Percentiles rank a stretch among this genome's conserved stretches.
Conservation (phyloP, 2,113 vertebrate species). For the Dryoscopus gambensis region DNA sequence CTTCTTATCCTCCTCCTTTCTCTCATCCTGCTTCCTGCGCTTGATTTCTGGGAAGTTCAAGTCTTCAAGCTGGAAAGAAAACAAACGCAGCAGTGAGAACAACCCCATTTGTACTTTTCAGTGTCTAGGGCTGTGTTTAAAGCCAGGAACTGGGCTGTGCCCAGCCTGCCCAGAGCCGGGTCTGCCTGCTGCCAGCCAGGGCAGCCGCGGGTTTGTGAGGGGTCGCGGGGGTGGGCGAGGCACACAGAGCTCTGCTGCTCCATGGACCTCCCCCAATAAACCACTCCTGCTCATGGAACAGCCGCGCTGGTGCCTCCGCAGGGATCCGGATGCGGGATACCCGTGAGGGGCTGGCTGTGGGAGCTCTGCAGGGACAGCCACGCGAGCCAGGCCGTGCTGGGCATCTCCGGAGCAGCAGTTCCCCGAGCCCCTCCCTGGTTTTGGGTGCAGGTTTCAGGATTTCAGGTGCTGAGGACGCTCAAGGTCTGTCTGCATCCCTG, state of each 20-base stretch:
- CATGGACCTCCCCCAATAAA: not conserved
- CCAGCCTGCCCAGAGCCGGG: not conserved
- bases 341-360: not conserved
- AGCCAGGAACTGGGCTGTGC: not conserved
- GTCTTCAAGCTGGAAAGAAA: constrained; percentile 82
- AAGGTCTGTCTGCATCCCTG: not conserved
- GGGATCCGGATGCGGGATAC: rapidly evolving
- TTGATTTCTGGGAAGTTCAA: constrained; percentile 92
- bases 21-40: constrained; percentile 78
- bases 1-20: constrained; percentile 83
- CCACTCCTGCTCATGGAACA: not conserved
- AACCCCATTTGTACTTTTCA: not conserved
- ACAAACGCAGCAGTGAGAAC: not conserved
- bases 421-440: not conserved
- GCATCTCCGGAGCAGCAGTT: not conserved
- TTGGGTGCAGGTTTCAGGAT: not conserved
- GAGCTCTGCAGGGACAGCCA: not conserved
- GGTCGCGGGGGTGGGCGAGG: not conserved
- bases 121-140: not conserved
- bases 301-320: not conserved
- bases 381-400: rapidly evolving
- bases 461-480: not conserved
- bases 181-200: not conserved
- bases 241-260: not conserved
- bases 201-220: not conserved